Base-by-base conservation (phyloP, 2,797 vertebrate genomes). In the Gymnoscopelus microlampas region DNA sequence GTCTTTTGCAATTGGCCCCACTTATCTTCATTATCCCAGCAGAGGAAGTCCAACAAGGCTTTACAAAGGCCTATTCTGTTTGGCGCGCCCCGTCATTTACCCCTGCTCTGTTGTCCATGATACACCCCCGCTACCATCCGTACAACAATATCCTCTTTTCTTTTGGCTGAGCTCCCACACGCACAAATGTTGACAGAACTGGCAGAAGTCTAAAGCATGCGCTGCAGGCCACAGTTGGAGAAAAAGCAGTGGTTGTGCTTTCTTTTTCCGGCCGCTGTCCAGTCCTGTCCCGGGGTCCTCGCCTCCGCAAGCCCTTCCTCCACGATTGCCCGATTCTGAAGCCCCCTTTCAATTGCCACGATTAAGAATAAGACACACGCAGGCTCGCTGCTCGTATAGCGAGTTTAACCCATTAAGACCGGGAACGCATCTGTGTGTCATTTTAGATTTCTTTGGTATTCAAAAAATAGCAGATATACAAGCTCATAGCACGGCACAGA, bases 141-240 rank as follows among this genome's bases (percentile, higher is more conserved):
- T 78, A 70, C 24, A 80, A 80, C 72, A 82, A 72, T 82, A 81
- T 79, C 79, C 69, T 75, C 35, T 74, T 82, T 82, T 63, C 70
- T 76, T 51, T 76, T 79, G 81, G 80, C 71, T 9, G 3, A 55
- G 15, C 39, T 75, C 79, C 73, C 66, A 70, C 51, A 53, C 54
- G 72, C 51, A 53, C 54, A 73, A 76, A 74, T 73, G 32, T 66
- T 71, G 63, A 78, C 6, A 44, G 39, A 44, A 44, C 39, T 44
- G 39, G 39, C 39, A 9, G 35, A 44, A 44, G 7, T 44, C 39
- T 44, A 44, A 44, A 44, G 39, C 39, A 44, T 44, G 39, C 39
- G 39, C 39, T 44, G 39, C 39, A 7, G 39, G 39, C 39, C 39
- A 44, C 39, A 44, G 39, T 44, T 44, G 39, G 8, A 44, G 19